phyloP scores from a whole-genome alignment of 1,140 invertebrate genomes.

The Drosophila jambulina region DNA sequence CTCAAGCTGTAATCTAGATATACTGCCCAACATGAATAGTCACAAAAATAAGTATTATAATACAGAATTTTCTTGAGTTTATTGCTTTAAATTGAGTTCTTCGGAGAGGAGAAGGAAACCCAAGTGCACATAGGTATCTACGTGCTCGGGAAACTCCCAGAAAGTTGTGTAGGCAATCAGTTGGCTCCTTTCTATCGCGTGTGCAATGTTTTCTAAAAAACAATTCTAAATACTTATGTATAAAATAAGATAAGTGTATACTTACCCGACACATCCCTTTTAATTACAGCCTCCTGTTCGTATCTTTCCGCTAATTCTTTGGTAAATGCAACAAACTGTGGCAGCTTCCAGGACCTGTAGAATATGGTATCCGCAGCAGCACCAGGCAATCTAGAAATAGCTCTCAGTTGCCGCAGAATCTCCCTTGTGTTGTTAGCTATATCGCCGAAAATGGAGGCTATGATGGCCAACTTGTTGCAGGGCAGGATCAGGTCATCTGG shows the following conservation, averaged over 20 bases:
- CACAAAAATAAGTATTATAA: constrained; percentile 7
- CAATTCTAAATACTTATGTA: too few species aligned
- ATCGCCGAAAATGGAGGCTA: constrained; percentile 72
- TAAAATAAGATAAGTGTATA: neutral
- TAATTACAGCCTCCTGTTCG: constrained; percentile 56
- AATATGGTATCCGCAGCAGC: constrained; percentile 43
- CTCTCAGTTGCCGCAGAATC: constrained; percentile 55
- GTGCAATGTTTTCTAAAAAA: constrained; percentile 66
- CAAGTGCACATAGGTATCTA: constrained; percentile 61
- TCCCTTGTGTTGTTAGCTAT: constrained; percentile 63
- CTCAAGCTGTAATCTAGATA: constrained; percentile 15
- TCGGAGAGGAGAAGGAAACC: constrained; percentile 64
- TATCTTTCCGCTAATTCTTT: constrained; percentile 61
- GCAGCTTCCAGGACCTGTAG: constrained; percentile 67
- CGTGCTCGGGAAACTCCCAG: constrained; percentile 77
- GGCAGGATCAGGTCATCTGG: constrained; percentile 52
- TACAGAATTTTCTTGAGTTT: neutral
- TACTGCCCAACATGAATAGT: constrained; percentile 21
- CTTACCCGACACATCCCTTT: constrained; percentile 62
- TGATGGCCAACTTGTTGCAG: constrained; percentile 71
- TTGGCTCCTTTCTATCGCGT: constrained; percentile 53
- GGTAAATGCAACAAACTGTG: constrained; percentile 66
- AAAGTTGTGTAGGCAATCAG: constrained; percentile 61
- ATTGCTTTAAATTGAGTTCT: constrained; percentile 44
- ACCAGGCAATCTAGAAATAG: constrained; percentile 50